Base-by-base conservation (phyloP, 2,888 invertebrate genomes). In the Dasypolia templi region DNA sequence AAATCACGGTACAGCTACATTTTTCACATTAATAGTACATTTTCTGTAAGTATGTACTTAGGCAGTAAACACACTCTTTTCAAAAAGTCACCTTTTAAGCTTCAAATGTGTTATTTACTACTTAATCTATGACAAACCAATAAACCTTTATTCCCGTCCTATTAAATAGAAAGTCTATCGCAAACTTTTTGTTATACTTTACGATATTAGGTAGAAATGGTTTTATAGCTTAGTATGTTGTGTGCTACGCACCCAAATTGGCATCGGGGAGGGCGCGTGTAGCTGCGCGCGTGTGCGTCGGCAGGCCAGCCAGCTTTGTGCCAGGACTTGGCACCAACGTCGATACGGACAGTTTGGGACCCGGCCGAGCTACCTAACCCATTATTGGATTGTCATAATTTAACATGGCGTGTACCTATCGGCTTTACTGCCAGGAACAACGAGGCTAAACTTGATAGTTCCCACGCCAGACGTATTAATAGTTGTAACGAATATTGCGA, bases 301-400 rank as follows among this genome's bases (percentile, higher is more conserved):
- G 74, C 75, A 79, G 75, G 78, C 71, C 79, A 85, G 86, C 84
- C 86, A 87, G 90, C 89, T 90, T 89, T 89, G 90, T 89, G 88
- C 89, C 80, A 88, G 88, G 88, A 95, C 92, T 95, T 96, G 95
- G 96, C 95, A 95, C 89, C 91, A 81, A 87, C 86, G 85, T 90
- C 93, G 92, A 92, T 91, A 91, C 92, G 91, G 88, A 94, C 94
- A 93, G 95, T 96, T 95, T 95, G 94, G 95, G 93, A 89, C 85
- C 92, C 89, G 88, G 92, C 94, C 94, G 92, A 93, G 85, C 86
- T 80, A 94, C 94, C 94, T 93, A 94, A 91, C 93, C 92, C 91
- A 93, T 93, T 95, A 96, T 95, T 94, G 95, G 94, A 93, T 94
- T 95, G 94, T 95, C 94, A 95, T 95, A 94, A 95, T 94, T 95